Percentiles rank a stretch among this genome's conserved stretches.
Evolutionary conservation across 1,140 invertebrate genomes (phyloP).

Genomic region (Drosophila oshimai): DNA sequence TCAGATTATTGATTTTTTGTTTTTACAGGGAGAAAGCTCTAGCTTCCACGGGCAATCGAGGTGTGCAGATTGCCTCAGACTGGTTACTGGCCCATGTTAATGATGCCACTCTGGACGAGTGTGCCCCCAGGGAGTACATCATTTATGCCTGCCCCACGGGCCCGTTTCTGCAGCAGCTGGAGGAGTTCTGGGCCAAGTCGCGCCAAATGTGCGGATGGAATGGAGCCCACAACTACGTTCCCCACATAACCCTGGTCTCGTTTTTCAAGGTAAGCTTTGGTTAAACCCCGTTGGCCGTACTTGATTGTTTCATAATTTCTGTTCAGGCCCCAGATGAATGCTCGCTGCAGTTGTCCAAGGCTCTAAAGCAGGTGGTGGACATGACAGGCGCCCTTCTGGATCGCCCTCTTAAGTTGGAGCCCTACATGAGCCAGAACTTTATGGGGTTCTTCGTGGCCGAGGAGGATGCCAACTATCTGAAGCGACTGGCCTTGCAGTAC

Average conservation of each 20-base stretch:
- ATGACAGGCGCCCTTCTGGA: slow-evolving; percentile 86
- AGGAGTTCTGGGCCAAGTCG: slow-evolving; percentile 92
- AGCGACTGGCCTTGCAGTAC: slow-evolving; percentile 89
- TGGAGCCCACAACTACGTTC: slow-evolving; percentile 93
- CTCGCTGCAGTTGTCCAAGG: slow-evolving; percentile 86
- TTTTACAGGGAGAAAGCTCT: slow-evolving; percentile 91
- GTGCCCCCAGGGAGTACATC: slow-evolving; percentile 91
- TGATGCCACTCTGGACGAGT: slow-evolving; percentile 90
- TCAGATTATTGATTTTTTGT: slow-evolving; percentile 57
- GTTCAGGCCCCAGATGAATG: slow-evolving; percentile 88
- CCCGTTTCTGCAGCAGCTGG: slow-evolving; percentile 86
- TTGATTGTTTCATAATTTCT: background rate
- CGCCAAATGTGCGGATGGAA: slow-evolving; percentile 90
- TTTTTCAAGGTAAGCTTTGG: slow-evolving; percentile 90
- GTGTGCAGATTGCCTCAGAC: slow-evolving; percentile 93
- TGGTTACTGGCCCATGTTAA: slow-evolving; percentile 95
- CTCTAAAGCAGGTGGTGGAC: slow-evolving; percentile 87
- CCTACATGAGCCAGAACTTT: slow-evolving; percentile 92
- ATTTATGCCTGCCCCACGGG: slow-evolving; percentile 93
- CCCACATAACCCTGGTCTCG: slow-evolving; percentile 94
- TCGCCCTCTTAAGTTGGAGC: slow-evolving; percentile 88
- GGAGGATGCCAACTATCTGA: slow-evolving; percentile 89
- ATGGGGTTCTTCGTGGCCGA: slow-evolving; percentile 93
- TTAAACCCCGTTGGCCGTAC: background rate
- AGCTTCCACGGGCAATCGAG: slow-evolving; percentile 93